Evolutionary conservation across 2,113 vertebrate genomes (phyloP).

Genomic region (Phalacrocorax pelagicus): DNA sequence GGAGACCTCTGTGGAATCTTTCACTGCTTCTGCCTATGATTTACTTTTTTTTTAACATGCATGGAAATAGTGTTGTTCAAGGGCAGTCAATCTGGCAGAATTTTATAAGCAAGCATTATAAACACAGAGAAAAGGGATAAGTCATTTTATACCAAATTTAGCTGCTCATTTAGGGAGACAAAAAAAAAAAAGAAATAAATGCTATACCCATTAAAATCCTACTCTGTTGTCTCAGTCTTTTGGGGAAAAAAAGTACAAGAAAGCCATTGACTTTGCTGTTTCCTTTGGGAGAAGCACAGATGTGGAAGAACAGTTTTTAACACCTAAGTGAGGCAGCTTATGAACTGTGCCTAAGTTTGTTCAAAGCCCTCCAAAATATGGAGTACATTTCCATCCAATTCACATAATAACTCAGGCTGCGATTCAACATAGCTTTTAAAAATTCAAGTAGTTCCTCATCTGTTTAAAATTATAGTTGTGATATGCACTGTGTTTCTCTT

Average conservation of each 20-base stretch:
- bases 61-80: conserved; percentile 26
- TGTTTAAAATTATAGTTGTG: conserved; percentile 30
- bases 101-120: conserved; percentile 29
- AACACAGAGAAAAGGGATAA: neutral
- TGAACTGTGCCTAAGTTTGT: conserved; percentile 19
- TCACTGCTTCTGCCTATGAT: neutral
- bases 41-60: neutral
- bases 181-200: neutral
- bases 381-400: conserved; percentile 34
- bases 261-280: conserved; percentile 45
- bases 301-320: conserved; percentile 51
- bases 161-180: conserved; percentile 18
- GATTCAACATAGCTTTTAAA: conserved; percentile 28
- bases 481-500: neutral
- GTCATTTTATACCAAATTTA: conserved; percentile 43
- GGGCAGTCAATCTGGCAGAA: conserved; percentile 5
- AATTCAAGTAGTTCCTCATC: neutral
- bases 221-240: neutral
- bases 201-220: conserved; percentile 37
- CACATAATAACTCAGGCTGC: conserved; percentile 34
- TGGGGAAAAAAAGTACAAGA: conserved; percentile 11
- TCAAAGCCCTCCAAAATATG: neutral
- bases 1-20: conserved; percentile 23
- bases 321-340: conserved; percentile 48
- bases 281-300: conserved; percentile 47